Evolutionary conservation across 92 coral and sea anemone species (phyloP), one percentile per base, ranked within the genome.

Genomic region (Plumapathes pennacea): DNA sequence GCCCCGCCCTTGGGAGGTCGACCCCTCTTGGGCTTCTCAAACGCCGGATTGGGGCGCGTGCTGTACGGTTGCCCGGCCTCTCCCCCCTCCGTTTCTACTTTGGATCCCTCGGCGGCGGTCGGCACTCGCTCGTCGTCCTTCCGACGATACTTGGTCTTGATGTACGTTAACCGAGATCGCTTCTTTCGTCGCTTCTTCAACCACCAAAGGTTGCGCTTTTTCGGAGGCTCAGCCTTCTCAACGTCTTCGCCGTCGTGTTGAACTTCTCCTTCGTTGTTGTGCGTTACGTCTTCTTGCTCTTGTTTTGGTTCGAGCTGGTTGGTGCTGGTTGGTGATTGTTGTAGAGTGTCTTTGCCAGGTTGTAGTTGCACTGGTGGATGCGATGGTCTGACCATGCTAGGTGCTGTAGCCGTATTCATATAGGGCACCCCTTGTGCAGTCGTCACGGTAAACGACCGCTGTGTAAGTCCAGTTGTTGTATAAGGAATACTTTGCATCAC

Each of bases 161-260:
- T 76, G 62, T 83, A 84, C 3, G 98, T 88, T 38, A 92, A 51
- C 1, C 98, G 86, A 12, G 84, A 60, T 1, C 90, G 90, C 69
- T 82, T 88, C 54, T 90, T 67, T 32, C 84, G 79, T 25, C 63
- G 72, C 67, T 72, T 84, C 76, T 82, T 88, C 66, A 79, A 53
- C 65, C 85, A 82, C 95, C 90, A 84, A 40, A 84, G 52, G 40
- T 82, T 69, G 34, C 85, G 50, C 54, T 88, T 90, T 21, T 76
- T 84, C 32, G 76, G 82, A 8, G 81, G 26, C 33, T 50, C 84
- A 2, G 70, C 37, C 38, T 66, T 67, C 29, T 63, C 78, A 37
- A 38, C 67, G 10, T 31, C 46, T 23, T 48, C 84, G 10, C 31
- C 38, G 17, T 38, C 68, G 12, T 75, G 74, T 24, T 21, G 17